Conservation (phyloP, 2,888 invertebrate genomes). For the Conomelus anceps region DNA sequence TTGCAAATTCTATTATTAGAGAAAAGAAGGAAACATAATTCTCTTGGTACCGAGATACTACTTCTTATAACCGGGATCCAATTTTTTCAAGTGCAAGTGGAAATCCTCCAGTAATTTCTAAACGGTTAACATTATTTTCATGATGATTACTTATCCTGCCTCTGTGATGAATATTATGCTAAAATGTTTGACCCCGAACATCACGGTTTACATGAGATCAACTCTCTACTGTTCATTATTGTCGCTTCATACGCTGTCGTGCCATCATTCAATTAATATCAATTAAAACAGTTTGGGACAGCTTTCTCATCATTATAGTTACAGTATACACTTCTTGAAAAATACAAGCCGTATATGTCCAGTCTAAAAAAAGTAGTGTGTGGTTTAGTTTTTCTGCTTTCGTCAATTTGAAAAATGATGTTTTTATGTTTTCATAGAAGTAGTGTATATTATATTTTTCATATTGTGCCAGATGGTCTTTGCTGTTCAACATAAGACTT, state of each 20-base stretch:
- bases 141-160: background rate
- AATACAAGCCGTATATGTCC: background rate
- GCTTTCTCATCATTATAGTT: background rate
- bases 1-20: too few relatives aligned
- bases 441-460: too few relatives aligned
- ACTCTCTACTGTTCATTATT: background rate
- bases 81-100: background rate
- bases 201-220: background rate
- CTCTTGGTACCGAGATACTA: too few relatives aligned
- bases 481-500: too few relatives aligned
- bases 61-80: too few relatives aligned
- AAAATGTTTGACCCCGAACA: background rate
- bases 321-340: background rate
- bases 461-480: too few relatives aligned
- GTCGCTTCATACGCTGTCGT: background rate
- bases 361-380: background rate
- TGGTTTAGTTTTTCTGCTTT: background rate
- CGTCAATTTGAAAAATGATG: too few relatives aligned
- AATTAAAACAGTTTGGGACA: background rate
- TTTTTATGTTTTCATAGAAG: too few relatives aligned
- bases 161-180: background rate
- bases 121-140: background rate
- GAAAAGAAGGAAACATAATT: too few relatives aligned
- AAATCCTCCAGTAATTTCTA: background rate
- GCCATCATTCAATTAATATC: background rate